Percentiles rank a stretch among this genome's conserved stretches.
phyloP scores from a whole-genome alignment of 2,113 vertebrate genomes.

The Casuarius casuarius region DNA sequence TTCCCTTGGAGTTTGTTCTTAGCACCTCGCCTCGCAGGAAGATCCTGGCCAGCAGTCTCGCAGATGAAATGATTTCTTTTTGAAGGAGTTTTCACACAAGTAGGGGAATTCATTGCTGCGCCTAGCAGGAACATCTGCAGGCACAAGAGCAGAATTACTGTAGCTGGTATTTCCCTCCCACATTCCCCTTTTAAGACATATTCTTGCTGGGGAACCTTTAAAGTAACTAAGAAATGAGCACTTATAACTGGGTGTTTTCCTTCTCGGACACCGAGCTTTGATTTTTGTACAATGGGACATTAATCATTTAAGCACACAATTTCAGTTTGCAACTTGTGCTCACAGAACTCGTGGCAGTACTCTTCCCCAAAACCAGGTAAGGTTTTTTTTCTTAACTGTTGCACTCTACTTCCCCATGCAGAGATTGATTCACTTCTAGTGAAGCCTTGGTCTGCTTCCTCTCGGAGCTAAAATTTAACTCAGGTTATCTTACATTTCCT shows the following conservation, averaged over 20 bases:
- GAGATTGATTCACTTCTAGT: background rate
- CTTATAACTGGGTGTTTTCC: background rate
- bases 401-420: background rate
- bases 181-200: background rate
- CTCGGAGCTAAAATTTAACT: background rate
- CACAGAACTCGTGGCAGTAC: background rate
- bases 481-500: background rate
- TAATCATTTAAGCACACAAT: background rate
- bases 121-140: background rate
- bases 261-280: background rate
- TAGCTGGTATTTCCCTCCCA: background rate
- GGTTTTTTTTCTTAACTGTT: background rate
- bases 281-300: background rate
- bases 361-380: background rate
- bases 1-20: background rate
- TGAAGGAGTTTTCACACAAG: background rate
- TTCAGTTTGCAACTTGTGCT: background rate
- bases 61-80: background rate
- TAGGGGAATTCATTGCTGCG: rapidly evolving
- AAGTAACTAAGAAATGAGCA: background rate
- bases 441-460: background rate
- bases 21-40: background rate
- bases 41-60: background rate
- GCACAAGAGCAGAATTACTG: background rate
- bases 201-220: background rate